phyloP scores from a whole-genome alignment of 2,113 vertebrate species.

The Nycticryphes semicollaris region DNA sequence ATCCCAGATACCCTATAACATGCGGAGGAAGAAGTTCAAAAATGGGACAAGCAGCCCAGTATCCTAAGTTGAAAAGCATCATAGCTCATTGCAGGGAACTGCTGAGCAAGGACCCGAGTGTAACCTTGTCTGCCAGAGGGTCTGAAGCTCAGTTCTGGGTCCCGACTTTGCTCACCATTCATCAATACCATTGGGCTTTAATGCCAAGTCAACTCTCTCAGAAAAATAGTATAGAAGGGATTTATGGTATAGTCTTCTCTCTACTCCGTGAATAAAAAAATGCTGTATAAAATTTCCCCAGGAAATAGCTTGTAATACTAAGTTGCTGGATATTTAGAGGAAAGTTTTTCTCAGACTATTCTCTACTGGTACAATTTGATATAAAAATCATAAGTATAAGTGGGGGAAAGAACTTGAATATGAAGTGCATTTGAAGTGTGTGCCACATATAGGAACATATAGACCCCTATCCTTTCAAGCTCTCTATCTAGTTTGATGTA shows the following conservation, averaged over 20 bases:
- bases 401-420: background rate
- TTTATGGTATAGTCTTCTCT: background rate
- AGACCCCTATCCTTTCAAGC: background rate
- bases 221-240: background rate
- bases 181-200: background rate
- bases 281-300: rapidly evolving
- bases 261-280: background rate
- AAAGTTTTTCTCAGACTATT: background rate
- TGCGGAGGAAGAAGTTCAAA: background rate
- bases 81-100: background rate
- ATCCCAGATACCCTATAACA: background rate
- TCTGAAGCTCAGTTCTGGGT: background rate
- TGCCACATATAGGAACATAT: background rate
- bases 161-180: background rate
- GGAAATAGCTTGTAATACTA: background rate
- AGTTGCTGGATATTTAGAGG: background rate
- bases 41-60: background rate
- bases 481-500: background rate
- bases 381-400: background rate
- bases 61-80: background rate
- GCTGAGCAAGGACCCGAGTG: background rate
- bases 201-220: too few relatives aligned
- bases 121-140: background rate
- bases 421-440: background rate
- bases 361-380: background rate